Base-by-base conservation (phyloP, 2,888 invertebrate species). In the Philaethria dido region DNA sequence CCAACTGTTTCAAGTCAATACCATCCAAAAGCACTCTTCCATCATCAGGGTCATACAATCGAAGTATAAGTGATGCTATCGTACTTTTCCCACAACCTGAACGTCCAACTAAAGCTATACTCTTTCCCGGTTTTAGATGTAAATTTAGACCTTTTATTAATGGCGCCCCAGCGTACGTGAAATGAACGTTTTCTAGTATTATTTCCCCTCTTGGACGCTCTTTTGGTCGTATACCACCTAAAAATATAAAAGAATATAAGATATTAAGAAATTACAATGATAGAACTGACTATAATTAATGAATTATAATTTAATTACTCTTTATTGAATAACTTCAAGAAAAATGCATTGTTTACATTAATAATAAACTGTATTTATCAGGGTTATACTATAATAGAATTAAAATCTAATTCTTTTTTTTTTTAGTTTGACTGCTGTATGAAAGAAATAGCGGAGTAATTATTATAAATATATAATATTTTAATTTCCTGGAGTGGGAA, bases 21-120 rank as follows among this genome's bases (percentile, higher is more conserved):
- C 96, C 96, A 82, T 99, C 99, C 22, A 99, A 82, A 57, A 93
- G 81, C 62, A 99, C 93, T 8, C 81, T 81, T 0, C 98, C 98
- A 68, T 85, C 78, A 3, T 92, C 87, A 0, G 98, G 98, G 82
- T 99, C 98, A 81, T 99, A 99, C 0, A 97, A 88, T 77, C 99
- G 93, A 59, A 99, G 87, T 70, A 99, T 92, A 1, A 99, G 92
- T 0, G 96, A 93, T 0, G 97, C 98, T 67, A 99, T 92, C 0
- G 99, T 99, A 59, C 98, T 98, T 87, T 99, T 99, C 0, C 99
- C 99, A 29, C 97, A 97, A 0, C 99, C 99, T 68, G 98, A 98
- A 0, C 97, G 93, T 0, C 99, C 99, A 0, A 99, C 95, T 16
- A 95, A 82, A 0, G 98, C 98, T 11, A 97, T 94, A 0, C 97